A percentile compares a stretch with the other conserved stretches of the same genome.
Evolutionary conservation across 2,888 invertebrate genomes (phyloP).

Genomic region (Galerucella nymphaeae): DNA sequence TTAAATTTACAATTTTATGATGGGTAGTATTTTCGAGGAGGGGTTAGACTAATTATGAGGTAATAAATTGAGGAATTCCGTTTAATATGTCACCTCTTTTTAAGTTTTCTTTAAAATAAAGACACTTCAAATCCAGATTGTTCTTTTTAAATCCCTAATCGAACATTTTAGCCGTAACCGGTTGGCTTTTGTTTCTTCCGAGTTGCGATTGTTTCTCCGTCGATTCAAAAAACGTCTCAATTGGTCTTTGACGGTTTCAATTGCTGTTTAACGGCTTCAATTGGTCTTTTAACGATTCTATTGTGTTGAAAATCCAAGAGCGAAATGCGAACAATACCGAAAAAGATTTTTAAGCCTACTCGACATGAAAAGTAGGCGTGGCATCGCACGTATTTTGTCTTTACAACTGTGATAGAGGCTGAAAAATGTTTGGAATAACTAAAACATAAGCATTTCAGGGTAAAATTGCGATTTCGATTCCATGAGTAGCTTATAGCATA

Average conservation of each 20-base stretch:
- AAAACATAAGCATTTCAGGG: too few species aligned
- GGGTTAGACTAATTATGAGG: constrained; percentile 18
- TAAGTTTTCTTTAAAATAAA: too few species aligned
- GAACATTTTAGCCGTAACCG: constrained; percentile 37
- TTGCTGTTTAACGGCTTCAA: constrained; percentile 9
- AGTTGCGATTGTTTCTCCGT: constrained; percentile 34
- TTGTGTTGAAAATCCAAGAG: constrained; percentile 27
- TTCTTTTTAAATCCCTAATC: constrained; percentile 25
- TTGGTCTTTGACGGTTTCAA: constrained; percentile 37
- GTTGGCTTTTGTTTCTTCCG: constrained; percentile 37
- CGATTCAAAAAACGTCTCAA: constrained; percentile 39
- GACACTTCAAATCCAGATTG: constrained; percentile 6
- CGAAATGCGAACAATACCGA: constrained; percentile 23
- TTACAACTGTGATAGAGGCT: too few species aligned
- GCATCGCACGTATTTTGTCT: too few species aligned
- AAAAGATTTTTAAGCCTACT: constrained; percentile 28
- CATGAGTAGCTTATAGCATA: too few species aligned
- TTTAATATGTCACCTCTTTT: background rate
- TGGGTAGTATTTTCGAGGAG: constrained; percentile 12
- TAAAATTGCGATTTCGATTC: too few species aligned
- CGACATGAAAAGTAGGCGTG: background rate
- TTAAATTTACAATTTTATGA: constrained; percentile 34
- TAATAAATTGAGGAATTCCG: constrained; percentile 3
- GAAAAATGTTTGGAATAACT: too few species aligned
- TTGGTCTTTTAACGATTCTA: constrained; percentile 19